Percentiles rank a stretch among this genome's conserved stretches.
Conservation (phyloP, 2,113 vertebrate genomes). For the Agelaius phoeniceus region DNA sequence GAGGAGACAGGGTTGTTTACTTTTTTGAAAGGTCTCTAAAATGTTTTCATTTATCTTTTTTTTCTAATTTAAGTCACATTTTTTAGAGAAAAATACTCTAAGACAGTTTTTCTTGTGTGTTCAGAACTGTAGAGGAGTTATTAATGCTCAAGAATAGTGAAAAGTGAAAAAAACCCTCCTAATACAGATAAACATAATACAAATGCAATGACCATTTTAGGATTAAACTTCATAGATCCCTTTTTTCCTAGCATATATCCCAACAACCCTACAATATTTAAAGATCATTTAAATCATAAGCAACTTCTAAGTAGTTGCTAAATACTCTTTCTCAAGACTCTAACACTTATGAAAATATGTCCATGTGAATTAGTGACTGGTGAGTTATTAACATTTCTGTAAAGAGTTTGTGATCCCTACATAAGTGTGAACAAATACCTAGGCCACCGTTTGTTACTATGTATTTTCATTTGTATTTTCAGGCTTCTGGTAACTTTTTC, state of each 20-base stretch:
- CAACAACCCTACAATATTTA: neutral
- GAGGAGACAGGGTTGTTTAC: rapidly evolving
- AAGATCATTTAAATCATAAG: neutral
- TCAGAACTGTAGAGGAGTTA: neutral
- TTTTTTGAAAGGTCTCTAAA: neutral
- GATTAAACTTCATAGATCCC: neutral
- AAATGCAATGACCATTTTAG: neutral
- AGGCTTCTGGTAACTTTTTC: neutral
- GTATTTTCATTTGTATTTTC: neutral
- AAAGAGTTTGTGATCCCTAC: neutral
- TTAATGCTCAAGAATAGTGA: neutral
- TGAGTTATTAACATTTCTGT: neutral
- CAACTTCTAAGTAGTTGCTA: neutral
- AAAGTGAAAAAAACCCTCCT: neutral
- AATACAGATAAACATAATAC: neutral
- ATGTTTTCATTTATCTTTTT: neutral
- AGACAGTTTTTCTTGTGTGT: neutral
- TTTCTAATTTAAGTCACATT: neutral
- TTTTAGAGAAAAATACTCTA: neutral
- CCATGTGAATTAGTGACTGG: neutral
- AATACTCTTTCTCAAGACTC: neutral
- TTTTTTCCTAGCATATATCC: neutral
- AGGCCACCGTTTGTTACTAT: rapidly evolving
- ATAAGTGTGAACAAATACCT: neutral
- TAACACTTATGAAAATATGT: neutral